phyloP scores from a whole-genome alignment of 2,113 vertebrate species.

The Pleuronectes platessa region DNA sequence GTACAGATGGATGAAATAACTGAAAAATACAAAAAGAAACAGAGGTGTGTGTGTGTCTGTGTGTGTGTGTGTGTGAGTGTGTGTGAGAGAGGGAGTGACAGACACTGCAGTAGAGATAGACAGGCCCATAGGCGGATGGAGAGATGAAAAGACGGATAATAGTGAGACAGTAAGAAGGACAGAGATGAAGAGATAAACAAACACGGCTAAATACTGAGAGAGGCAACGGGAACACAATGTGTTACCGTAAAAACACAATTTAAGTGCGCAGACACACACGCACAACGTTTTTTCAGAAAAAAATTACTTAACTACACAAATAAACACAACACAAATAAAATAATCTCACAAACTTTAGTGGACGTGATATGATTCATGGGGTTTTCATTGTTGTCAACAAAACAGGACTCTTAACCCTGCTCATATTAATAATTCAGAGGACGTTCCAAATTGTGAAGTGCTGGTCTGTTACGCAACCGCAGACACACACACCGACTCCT shows the following conservation, averaged over 20 bases:
- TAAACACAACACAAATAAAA: neutral
- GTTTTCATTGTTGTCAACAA: neutral
- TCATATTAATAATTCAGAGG: neutral
- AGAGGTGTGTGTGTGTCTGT: slow-evolving; percentile 14
- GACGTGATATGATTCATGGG: neutral
- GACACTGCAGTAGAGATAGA: slow-evolving; percentile 18
- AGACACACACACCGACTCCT: neutral
- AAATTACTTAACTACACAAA: neutral
- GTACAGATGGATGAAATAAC: slow-evolving; percentile 69
- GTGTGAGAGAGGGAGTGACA: neutral
- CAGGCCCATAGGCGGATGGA: slow-evolving; percentile 19
- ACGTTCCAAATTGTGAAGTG: neutral
- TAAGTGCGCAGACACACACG: neutral
- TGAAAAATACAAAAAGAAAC: slow-evolving; percentile 1
- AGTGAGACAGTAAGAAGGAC: slow-evolving; percentile 25
- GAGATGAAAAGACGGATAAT: slow-evolving; percentile 24
- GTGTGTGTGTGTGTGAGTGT: slow-evolving; percentile 12
- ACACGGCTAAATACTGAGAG: slow-evolving; percentile 24
- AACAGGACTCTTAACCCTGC: neutral
- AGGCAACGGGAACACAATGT: too few species aligned
- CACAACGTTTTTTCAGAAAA: neutral
- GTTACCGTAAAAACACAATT: neutral
- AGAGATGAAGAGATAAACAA: slow-evolving; percentile 29
- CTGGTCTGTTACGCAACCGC: neutral
- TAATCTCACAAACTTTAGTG: neutral